These are phyloP conservation scores for Spinus pinus DNA, from an alignment of 2,797 vertebrate species.

Conservation along the genomic window DNA sequence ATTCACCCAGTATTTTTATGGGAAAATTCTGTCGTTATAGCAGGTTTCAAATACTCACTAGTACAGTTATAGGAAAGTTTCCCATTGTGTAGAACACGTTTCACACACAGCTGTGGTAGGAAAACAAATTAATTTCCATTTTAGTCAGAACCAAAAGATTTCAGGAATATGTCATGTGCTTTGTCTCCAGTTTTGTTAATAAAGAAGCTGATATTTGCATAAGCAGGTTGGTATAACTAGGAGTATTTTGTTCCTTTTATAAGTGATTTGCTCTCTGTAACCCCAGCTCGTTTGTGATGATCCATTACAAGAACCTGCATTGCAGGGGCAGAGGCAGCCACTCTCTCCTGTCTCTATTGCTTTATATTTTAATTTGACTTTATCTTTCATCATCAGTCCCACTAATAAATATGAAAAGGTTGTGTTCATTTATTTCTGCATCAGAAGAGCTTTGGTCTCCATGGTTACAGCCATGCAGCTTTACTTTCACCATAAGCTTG, in stretches of 20 bases:
- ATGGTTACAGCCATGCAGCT: conserved; percentile 54
- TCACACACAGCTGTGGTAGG: background rate
- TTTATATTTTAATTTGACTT: conserved; percentile 46
- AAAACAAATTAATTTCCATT: background rate
- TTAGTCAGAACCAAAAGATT: background rate
- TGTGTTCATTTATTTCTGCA: conserved; percentile 61
- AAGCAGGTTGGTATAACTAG: background rate
- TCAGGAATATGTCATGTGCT: background rate
- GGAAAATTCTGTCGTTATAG: background rate
- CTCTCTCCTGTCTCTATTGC: background rate
- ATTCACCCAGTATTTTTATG: background rate
- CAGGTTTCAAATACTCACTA: background rate
- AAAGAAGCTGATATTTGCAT: background rate
- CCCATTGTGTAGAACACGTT: background rate
- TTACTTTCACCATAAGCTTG: conserved; percentile 14
- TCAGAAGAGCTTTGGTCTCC: conserved; percentile 41
- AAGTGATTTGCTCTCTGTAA: background rate
- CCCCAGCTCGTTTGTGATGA: background rate
- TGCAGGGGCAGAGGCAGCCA: conserved; percentile 16
- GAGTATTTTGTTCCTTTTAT: background rate
- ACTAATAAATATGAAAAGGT: conserved; percentile 60
- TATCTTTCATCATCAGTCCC: conserved; percentile 44
- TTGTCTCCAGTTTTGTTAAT: conserved; percentile 9
- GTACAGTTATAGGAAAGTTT: background rate
- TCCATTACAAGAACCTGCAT: background rate